These are phyloP conservation scores for Aplodontia rufa DNA, from an alignment of 2,113 vertebrate species.

Conservation along the genomic window DNA sequence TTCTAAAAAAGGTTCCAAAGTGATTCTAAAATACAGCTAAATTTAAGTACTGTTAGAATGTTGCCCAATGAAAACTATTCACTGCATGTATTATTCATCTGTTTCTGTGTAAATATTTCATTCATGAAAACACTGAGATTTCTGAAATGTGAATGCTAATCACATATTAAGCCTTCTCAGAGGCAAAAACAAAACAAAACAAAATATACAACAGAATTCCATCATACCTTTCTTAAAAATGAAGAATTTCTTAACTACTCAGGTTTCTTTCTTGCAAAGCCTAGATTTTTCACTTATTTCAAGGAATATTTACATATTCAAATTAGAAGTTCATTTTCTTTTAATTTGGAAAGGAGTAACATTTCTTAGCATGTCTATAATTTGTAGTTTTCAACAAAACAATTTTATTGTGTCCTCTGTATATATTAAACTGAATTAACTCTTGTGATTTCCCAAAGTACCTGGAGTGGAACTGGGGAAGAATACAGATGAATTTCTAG, in stretches of 20 bases:
- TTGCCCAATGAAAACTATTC: neutral
- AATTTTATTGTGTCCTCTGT: neutral
- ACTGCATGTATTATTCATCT: neutral
- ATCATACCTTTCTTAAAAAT: slow-evolving; percentile 20
- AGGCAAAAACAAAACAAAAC: slow-evolving; percentile 12
- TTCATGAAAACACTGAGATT: neutral
- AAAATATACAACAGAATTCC: neutral
- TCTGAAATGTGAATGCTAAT: neutral
- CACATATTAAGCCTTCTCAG: neutral
- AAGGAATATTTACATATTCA: neutral
- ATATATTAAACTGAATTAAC: neutral
- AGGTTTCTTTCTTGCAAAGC: neutral
- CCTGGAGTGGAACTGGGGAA: neutral
- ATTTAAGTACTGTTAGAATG: slow-evolving; percentile 10
- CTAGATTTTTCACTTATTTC: neutral
- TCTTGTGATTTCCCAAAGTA: neutral
- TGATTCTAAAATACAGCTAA: slow-evolving; percentile 33
- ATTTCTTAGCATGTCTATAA: neutral
- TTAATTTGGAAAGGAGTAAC: neutral
- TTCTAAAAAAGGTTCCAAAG: neutral
- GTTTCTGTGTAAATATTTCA: neutral
- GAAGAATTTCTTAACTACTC: neutral
- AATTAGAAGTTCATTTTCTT: slow-evolving; percentile 27
- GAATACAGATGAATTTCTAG: neutral
- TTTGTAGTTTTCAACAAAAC: neutral